phyloP scores from a whole-genome alignment of 1,140 invertebrate genomes.

The Holcopasites calliopsidis region DNA sequence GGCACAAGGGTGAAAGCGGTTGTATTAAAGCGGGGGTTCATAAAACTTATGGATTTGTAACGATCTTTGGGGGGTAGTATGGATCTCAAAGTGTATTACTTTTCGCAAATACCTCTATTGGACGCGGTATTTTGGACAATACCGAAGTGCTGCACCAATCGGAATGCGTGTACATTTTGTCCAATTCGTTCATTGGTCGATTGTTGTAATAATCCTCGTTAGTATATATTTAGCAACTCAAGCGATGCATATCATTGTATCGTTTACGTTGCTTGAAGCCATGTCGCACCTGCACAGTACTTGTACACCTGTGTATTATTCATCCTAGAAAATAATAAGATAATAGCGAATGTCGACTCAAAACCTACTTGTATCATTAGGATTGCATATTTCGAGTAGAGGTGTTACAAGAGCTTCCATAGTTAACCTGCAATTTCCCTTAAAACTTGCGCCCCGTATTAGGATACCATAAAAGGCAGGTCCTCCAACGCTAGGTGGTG shows the following conservation, averaged over 20 bases:
- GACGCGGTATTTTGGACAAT: not conserved
- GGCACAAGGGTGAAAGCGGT: slow-evolving; percentile 41
- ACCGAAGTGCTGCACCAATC: slow-evolving; percentile 8
- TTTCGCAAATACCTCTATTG: slow-evolving; percentile 25
- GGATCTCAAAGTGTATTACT: slow-evolving; percentile 16
- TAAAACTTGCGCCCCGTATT: not conserved
- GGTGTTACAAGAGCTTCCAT: not conserved
- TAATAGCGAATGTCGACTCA: slow-evolving; percentile 22
- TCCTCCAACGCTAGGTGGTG: not conserved
- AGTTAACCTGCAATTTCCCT: not conserved
- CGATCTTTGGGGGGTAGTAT: slow-evolving; percentile 1
- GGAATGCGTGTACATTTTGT: slow-evolving; percentile 1
- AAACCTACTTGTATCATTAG: slow-evolving; percentile 22
- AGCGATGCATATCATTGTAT: not conserved
- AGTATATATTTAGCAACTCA: not conserved
- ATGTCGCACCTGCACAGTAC: too few relatives aligned
- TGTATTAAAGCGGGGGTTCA: slow-evolving; percentile 43
- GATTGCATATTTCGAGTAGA: not conserved
- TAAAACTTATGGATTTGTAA: slow-evolving; percentile 42
- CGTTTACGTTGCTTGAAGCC: not conserved
- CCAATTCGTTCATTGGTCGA: slow-evolving; percentile 27
- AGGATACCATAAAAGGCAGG: not conserved
- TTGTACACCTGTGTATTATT: not conserved
- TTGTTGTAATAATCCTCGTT: too few relatives aligned
- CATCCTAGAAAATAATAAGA: slow-evolving; percentile 21